phyloP scores from a whole-genome alignment of 2,888 invertebrate genomes.

The Zele albiditarsus region DNA sequence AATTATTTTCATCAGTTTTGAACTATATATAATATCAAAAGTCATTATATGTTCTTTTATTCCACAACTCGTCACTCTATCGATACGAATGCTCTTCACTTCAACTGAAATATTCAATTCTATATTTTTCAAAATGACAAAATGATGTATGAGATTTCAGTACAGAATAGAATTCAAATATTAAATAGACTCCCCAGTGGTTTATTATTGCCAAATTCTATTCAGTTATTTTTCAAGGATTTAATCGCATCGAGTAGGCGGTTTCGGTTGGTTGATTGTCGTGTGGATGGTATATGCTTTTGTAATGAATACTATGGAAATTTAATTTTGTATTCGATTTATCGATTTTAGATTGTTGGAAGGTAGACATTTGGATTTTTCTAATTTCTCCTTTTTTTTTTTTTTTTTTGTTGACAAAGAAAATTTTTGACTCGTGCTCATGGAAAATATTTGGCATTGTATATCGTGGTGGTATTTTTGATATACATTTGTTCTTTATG shows the following conservation, averaged over 20 bases:
- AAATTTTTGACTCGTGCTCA: too few relatives aligned
- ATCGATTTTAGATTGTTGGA: too few relatives aligned
- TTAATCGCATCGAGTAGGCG: conserved; percentile 2
- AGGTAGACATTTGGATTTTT: too few relatives aligned
- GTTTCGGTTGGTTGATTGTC: not conserved
- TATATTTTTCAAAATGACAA: not conserved
- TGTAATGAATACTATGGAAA: not conserved
- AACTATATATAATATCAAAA: not conserved
- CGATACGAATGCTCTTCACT: not conserved
- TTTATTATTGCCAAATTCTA: not conserved
- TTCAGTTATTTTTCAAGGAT: not conserved
- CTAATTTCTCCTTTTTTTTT: too few relatives aligned
- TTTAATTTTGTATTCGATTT: not conserved
- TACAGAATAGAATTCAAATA: not conserved
- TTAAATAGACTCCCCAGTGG: conserved; percentile 6
- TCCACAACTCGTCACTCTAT: conserved; percentile 14
- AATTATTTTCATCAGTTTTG: not conserved
- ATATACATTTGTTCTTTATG: too few relatives aligned
- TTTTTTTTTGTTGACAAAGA: too few relatives aligned
- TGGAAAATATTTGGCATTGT: too few relatives aligned
- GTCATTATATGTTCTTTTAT: not conserved
- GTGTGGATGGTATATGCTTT: not conserved
- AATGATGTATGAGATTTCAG: conserved; percentile 12
- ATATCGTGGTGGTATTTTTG: too few relatives aligned
- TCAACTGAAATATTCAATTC: not conserved